Evolutionary conservation across 2,888 invertebrate species (phyloP).

Genomic region (Amaurobius ferox): DNA sequence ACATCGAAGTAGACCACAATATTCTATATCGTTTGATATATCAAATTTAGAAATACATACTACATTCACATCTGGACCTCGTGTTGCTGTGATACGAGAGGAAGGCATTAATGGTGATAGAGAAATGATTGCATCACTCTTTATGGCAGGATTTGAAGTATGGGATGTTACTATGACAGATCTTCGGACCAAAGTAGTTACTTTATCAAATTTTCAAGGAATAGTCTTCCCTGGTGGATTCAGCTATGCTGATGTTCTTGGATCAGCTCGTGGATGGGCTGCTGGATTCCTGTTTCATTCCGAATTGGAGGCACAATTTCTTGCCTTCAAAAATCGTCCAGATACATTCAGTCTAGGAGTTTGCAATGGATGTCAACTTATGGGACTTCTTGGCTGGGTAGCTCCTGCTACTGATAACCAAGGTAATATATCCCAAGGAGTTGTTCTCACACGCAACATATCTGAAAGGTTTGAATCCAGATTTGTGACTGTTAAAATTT

Average conservation of each 20-base stretch:
- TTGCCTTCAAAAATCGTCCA: constrained; percentile 82
- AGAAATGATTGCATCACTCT: constrained; percentile 93
- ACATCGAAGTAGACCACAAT: constrained; percentile 84
- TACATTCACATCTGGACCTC: constrained; percentile 76
- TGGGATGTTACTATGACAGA: constrained; percentile 97
- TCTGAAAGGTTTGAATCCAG: constrained; percentile 93
- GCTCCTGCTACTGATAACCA: constrained; percentile 77
- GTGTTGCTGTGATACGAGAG: constrained; percentile 96
- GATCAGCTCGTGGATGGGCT: constrained; percentile 98
- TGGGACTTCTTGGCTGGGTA: constrained; percentile 95
- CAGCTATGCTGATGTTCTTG: constrained; percentile 97
- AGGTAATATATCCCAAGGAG: constrained; percentile 74
- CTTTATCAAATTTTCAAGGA: constrained; percentile 90
- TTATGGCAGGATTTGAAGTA: constrained; percentile 90
- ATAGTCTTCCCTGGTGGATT: constrained; percentile 98
- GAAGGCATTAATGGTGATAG: constrained; percentile 98
- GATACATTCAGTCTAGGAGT: constrained; percentile 97
- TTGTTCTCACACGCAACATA: constrained; percentile 83
- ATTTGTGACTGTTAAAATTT: constrained; percentile 87
- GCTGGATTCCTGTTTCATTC: constrained; percentile 89
- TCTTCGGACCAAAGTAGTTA: constrained; percentile 84
- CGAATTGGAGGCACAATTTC: constrained; percentile 85
- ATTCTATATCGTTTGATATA: constrained; percentile 82
- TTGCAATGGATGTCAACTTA: constrained; percentile 98
- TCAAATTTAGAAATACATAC: background rate